Percentiles rank a stretch among this genome's conserved stretches.
Evolutionary conservation across 1,140 invertebrate species (phyloP).

Genomic region (Phymorhynchus buccinoides): DNA sequence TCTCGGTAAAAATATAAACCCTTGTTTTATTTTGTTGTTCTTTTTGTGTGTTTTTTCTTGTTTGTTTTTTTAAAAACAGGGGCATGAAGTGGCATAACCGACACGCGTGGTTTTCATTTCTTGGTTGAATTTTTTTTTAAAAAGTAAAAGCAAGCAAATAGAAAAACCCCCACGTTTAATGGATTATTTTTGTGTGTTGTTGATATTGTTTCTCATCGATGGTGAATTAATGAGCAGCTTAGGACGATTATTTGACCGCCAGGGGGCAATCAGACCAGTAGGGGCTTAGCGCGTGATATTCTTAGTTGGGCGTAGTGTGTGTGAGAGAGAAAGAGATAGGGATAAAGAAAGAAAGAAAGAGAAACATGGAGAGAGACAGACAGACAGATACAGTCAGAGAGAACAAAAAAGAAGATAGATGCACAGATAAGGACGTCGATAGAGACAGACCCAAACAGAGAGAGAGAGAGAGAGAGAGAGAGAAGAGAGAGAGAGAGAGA

Average conservation of each 20-base stretch:
- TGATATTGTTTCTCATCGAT: too few relatives aligned
- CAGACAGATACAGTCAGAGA: background rate
- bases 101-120: background rate
- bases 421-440: background rate
- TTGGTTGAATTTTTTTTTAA: background rate
- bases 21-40: background rate
- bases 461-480: background rate
- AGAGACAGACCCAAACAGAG: background rate
- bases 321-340: background rate
- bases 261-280: too few relatives aligned
- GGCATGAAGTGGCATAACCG: background rate
- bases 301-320: background rate
- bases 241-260: too few relatives aligned
- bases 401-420: background rate
- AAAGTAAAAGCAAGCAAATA: background rate
- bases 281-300: too few relatives aligned
- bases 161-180: too few relatives aligned
- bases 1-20: background rate
- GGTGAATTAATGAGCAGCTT: too few relatives aligned
- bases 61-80: background rate
- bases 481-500: too few relatives aligned
- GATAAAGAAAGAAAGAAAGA: too few relatives aligned
- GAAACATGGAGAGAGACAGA: background rate
- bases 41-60: background rate
- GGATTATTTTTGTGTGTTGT: too few relatives aligned